Conservation (phyloP, 2,113 vertebrate species). For the Phalacrocorax carbo region DNA sequence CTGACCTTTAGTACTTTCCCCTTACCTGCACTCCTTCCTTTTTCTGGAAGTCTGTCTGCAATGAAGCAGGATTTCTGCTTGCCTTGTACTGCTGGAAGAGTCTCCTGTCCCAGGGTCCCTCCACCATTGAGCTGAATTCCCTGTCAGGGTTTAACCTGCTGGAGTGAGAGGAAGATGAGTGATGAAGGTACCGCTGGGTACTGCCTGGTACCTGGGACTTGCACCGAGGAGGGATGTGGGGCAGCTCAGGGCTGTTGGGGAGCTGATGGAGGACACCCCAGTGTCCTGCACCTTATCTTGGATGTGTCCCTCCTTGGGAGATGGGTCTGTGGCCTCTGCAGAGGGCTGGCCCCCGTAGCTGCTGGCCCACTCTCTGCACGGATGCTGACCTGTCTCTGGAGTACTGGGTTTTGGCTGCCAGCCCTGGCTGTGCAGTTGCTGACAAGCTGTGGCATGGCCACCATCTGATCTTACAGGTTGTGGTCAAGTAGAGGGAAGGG, state of each 20-base stretch:
- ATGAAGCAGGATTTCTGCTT: background rate
- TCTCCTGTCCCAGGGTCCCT: background rate
- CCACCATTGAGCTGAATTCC: background rate
- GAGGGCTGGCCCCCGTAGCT: background rate
- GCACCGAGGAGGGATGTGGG: accelerated
- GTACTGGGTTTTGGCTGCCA: background rate
- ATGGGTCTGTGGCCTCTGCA: background rate
- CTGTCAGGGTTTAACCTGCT: background rate
- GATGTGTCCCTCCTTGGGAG: background rate
- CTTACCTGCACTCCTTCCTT: background rate
- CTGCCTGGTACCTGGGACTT: background rate
- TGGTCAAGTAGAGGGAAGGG: background rate
- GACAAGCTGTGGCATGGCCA: background rate
- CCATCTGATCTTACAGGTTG: background rate
- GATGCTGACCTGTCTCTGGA: background rate
- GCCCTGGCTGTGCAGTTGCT: background rate
- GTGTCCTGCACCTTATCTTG: background rate
- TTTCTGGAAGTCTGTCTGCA: background rate
- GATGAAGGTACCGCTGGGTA: background rate
- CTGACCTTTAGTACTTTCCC: background rate
- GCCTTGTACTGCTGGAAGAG: background rate
- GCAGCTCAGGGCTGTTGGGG: background rate
- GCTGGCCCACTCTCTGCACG: background rate
- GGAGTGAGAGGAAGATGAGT: background rate
- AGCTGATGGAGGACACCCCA: background rate